Evolutionary conservation across 2,113 vertebrate genomes (phyloP).

Genomic region (Dendrocopos noguchii): DNA sequence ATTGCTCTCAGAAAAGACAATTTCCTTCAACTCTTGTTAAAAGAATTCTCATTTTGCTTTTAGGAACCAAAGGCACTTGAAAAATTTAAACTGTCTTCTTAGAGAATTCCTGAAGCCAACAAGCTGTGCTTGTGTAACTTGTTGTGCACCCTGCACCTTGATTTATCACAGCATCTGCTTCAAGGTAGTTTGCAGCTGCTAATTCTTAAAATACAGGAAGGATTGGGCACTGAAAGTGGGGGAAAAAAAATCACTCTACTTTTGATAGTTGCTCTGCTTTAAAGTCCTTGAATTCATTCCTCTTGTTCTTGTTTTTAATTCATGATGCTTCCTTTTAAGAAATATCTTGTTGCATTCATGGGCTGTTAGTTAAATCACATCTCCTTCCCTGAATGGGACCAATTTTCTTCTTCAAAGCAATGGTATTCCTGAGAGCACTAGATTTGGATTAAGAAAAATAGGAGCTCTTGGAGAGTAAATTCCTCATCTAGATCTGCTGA

Average conservation of each 20-base stretch:
- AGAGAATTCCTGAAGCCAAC: background rate
- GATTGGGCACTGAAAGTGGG: background rate
- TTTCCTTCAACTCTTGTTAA: background rate
- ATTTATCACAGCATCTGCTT: background rate
- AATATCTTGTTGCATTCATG: background rate
- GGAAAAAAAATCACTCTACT: background rate
- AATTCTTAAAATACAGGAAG: background rate
- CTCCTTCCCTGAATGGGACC: background rate
- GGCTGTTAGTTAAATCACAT: conserved; percentile 5
- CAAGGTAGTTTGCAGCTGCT: background rate
- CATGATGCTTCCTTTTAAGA: background rate
- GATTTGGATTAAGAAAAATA: background rate
- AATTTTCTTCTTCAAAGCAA: conserved; percentile 13
- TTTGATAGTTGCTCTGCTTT: background rate
- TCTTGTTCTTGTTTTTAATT: conserved; percentile 19
- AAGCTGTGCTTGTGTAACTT: background rate
- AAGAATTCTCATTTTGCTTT: background rate
- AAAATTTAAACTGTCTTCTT: background rate
- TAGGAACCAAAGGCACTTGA: background rate
- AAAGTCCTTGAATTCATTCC: conserved; percentile 2
- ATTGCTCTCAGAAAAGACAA: background rate
- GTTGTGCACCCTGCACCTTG: background rate
- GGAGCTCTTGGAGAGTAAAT: background rate
- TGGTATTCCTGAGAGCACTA: background rate
- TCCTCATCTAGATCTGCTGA: background rate